Base-by-base conservation (phyloP, 1,140 invertebrate species). In the Dreissena rostriformis region DNA sequence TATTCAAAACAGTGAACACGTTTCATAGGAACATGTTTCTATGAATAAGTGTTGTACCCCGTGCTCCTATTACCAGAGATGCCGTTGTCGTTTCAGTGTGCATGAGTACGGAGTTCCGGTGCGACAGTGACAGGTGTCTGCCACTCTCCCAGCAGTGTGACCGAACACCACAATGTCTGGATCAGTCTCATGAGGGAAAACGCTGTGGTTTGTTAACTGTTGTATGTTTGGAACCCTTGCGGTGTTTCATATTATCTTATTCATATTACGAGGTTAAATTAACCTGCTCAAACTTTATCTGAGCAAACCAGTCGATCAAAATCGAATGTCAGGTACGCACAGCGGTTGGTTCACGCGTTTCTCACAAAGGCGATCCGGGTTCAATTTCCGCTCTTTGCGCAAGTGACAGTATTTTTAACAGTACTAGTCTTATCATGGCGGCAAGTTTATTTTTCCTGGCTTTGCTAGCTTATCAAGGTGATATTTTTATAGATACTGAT, bases 71-170 rank as follows among this genome's bases (percentile, higher is more conserved):
- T n/a, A 19, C 5, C 22, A 22, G 61, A 15, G 26, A 14, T 78
- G 12, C 74, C 57, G 76, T 70, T 79, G 73, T 51, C 53, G 82
- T 84, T 81, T 24, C 81, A 91, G 90, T 24, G 6, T 91, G 90
- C 66, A 88, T 55, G 10, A 52, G 24, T 0, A 24, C 68, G 17
- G 90, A 91, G 75, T 92, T 88, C 80, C 81, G 86, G 49, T 92
- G 91, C 86, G 39, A 39, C 7, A 86, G 72, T 86, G 88, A 87
- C 5, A 81, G 86, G 4, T 99, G 98, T 92, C 99, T 99, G 82
- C 97, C 97, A 0, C 96, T 95, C 81, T 97, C 97, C 91, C 98
- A 97, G 97, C 79, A 88, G 17, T 94, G 94, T 90, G 93, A 94
- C 83, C 84, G 90, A 0, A 75, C 88, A 10, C 52, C 78, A 0